These are phyloP conservation scores for Aphelinus atriplicis DNA, from an alignment of 1,140 invertebrate species.

Conservation along the genomic window DNA sequence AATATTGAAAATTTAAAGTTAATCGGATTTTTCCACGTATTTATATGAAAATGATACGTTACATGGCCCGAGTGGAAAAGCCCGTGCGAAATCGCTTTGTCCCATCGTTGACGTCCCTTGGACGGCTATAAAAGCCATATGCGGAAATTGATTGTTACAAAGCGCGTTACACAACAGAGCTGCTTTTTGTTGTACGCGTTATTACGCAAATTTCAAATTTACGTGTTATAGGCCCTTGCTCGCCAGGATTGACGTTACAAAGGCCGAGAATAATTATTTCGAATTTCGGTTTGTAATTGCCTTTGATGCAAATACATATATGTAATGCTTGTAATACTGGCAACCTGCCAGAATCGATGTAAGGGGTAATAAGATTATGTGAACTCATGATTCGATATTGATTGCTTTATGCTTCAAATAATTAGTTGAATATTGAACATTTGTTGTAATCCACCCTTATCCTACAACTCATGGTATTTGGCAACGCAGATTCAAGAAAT, in stretches of 20 bases:
- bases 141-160: constrained; percentile 34
- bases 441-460: too few species aligned
- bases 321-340: too few species aligned
- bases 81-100: constrained; percentile 13
- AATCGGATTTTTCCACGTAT: constrained; percentile 37
- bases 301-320: not conserved
- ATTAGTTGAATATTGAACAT: too few species aligned
- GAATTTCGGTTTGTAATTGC: constrained; percentile 30
- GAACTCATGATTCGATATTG: too few species aligned
- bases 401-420: too few species aligned
- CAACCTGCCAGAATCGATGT: too few species aligned
- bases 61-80: not conserved
- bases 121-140: constrained; percentile 22
- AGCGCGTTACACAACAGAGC: not conserved
- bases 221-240: not conserved
- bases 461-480: too few species aligned
- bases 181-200: not conserved
- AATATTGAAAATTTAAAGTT: constrained; percentile 24
- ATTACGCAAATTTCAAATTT: constrained; percentile 29
- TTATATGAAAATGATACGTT: constrained; percentile 41
- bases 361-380: too few species aligned
- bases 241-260: constrained; percentile 25
- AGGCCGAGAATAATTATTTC: constrained; percentile 22
- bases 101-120: not conserved
- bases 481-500: too few species aligned